These are phyloP conservation scores for Brachionus rotundiformis DNA, from an alignment of 1,140 invertebrate genomes.

Conservation along the genomic window DNA sequence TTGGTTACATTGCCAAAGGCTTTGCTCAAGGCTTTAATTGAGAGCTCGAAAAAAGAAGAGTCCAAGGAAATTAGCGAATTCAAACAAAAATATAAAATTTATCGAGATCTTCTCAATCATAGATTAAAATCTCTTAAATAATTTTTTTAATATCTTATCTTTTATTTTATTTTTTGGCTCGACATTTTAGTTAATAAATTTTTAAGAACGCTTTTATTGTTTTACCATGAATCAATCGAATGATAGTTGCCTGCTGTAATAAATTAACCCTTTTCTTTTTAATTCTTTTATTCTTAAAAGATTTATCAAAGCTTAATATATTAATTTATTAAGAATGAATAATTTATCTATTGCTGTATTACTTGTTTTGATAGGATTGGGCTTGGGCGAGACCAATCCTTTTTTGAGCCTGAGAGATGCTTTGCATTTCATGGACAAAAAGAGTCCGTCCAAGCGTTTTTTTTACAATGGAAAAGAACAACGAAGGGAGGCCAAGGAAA, in stretches of 20 bases:
- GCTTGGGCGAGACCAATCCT: slow-evolving; percentile 12
- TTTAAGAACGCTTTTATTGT: neutral
- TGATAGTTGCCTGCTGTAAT: neutral
- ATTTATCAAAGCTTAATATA: neutral
- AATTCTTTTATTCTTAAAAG: neutral
- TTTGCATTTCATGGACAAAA: slow-evolving; percentile 29
- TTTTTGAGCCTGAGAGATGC: slow-evolving; percentile 38
- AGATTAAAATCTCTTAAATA: slow-evolving; percentile 32
- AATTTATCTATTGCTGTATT: neutral
- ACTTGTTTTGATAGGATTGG: neutral
- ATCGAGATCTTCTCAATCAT: neutral
- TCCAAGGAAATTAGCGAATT: slow-evolving; percentile 25
- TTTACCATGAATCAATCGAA: neutral
- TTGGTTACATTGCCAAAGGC: slow-evolving; percentile 19
- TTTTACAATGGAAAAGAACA: slow-evolving; percentile 49
- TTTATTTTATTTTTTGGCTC: neutral
- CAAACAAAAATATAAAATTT: slow-evolving; percentile 37
- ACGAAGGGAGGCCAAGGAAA: slow-evolving; percentile 38
- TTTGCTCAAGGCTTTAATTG: slow-evolving; percentile 32
- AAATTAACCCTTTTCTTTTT: neutral
- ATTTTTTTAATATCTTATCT: neutral
- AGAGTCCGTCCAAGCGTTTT: slow-evolving; percentile 5
- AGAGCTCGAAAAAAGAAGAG: slow-evolving; percentile 30
- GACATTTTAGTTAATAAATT: slow-evolving; percentile 13
- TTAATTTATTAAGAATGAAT: slow-evolving; percentile 11